phyloP scores from a whole-genome alignment of 2,113 vertebrate species.

The Trochalopteron elliotii region DNA sequence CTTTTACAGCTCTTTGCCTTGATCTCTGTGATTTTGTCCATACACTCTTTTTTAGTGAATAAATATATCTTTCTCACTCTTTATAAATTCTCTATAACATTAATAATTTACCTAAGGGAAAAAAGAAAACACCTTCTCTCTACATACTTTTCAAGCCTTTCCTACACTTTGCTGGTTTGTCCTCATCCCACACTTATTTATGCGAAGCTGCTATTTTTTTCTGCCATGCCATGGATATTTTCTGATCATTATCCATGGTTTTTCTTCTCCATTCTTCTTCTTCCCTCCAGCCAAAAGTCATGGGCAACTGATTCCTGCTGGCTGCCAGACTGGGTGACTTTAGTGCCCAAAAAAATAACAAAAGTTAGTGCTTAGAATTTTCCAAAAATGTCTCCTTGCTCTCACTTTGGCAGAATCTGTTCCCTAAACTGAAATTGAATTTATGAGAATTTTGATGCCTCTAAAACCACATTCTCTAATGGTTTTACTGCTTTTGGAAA shows the following conservation, averaged over 20 bases:
- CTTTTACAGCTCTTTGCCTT: background rate
- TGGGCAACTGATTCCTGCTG: background rate
- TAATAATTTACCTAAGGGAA: background rate
- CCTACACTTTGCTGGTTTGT: background rate
- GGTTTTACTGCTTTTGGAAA: background rate
- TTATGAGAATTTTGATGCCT: background rate
- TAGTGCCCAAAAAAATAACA: background rate
- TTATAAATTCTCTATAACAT: background rate
- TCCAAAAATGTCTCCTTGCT: background rate
- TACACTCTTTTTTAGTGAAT: background rate
- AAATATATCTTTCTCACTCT: background rate
- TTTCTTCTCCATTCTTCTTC: background rate
- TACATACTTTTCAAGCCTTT: background rate
- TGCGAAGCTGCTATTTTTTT: background rate
- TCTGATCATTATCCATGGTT: background rate
- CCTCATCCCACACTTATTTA: background rate
- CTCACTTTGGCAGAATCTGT: background rate
- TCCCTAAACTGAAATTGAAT: background rate
- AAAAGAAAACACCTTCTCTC: background rate
- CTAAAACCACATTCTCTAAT: background rate
- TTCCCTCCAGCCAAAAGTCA: background rate
- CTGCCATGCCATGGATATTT: background rate
- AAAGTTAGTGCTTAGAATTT: background rate
- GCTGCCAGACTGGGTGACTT: background rate
- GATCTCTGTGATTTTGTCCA: background rate